A percentile compares a stretch with the other conserved stretches of the same genome.
phyloP scores from a whole-genome alignment of 2,113 vertebrate species.

The Motacilla alba region DNA sequence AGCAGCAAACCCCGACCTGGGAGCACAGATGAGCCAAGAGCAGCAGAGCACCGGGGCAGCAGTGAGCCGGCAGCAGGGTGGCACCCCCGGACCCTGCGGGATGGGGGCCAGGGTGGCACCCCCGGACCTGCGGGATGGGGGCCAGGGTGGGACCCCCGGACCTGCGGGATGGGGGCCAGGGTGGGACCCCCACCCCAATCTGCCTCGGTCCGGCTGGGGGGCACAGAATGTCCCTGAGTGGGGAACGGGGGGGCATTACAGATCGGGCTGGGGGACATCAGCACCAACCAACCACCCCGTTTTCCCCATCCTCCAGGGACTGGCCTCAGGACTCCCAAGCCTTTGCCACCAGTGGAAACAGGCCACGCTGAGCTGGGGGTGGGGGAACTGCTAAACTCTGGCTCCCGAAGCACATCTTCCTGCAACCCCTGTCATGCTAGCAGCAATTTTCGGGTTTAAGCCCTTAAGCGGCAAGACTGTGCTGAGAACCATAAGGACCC shows the following conservation, averaged over 20 bases:
- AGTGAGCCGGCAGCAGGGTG: fast-evolving
- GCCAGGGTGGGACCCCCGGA: fast-evolving
- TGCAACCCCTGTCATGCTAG: not conserved
- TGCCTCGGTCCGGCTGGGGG: fast-evolving
- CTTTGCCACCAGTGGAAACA: fast-evolving
- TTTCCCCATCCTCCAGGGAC: not conserved
- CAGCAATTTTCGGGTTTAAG: not conserved
- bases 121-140: fast-evolving
- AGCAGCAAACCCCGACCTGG: not conserved
- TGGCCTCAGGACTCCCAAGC: not conserved
- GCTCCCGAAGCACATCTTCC: not conserved
- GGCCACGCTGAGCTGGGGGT: fast-evolving
- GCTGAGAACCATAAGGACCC: not conserved
- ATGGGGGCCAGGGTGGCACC: fast-evolving
- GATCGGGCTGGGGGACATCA: not conserved
- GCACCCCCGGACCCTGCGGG: fast-evolving
- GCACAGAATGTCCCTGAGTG: fast-evolving
- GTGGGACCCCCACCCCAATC: fast-evolving
- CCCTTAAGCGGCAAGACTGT: not conserved
- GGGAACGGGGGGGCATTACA: not conserved
- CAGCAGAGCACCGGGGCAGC: not conserved
- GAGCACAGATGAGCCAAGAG: not conserved
- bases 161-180: fast-evolving
- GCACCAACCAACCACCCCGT: not conserved
- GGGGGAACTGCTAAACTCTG: not conserved